These are phyloP conservation scores for Saccostrea echinata DNA, from an alignment of 1,140 invertebrate genomes.

Conservation along the genomic window DNA sequence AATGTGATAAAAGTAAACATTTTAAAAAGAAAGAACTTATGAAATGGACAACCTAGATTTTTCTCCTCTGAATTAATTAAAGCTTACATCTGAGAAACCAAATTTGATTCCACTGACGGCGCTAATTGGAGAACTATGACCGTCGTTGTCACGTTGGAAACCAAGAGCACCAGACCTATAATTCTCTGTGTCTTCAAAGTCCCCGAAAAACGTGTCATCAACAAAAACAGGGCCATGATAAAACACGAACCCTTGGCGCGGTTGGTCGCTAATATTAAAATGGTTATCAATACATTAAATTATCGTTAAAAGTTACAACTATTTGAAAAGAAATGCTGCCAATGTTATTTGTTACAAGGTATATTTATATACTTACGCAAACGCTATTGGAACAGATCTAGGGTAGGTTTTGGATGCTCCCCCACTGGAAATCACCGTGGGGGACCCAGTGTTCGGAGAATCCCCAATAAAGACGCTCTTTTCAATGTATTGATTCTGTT, in stretches of 20 bases:
- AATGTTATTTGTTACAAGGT: too few relatives aligned
- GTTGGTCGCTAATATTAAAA: slow-evolving; percentile 28
- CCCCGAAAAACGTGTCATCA: slow-evolving; percentile 43
- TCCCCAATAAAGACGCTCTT: slow-evolving; percentile 59
- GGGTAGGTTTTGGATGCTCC: neutral
- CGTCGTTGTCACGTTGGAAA: slow-evolving; percentile 41
- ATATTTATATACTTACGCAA: neutral
- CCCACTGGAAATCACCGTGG: slow-evolving; percentile 24
- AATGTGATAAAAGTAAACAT: too few relatives aligned
- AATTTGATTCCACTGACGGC: slow-evolving; percentile 35
- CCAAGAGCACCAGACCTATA: slow-evolving; percentile 39
- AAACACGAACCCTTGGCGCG: slow-evolving; percentile 52
- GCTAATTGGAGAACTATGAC: slow-evolving; percentile 41
- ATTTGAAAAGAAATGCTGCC: too few relatives aligned
- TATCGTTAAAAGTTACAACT: too few relatives aligned
- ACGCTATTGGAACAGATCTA: slow-evolving; percentile 19
- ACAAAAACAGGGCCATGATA: slow-evolving; percentile 51
- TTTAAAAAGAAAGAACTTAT: too few relatives aligned
- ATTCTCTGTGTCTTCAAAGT: slow-evolving; percentile 29
- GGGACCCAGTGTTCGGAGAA: slow-evolving; percentile 57
- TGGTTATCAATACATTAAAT: neutral
- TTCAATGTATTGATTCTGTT: slow-evolving; percentile 39
- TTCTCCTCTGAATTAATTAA: too few relatives aligned
- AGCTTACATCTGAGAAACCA: slow-evolving; percentile 39
- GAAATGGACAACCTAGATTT: too few relatives aligned